Evolutionary conservation across 2,797 vertebrate genomes (phyloP), one percentile per base, ranked within the genome.

Genomic region (Pelodytes ibericus): DNA sequence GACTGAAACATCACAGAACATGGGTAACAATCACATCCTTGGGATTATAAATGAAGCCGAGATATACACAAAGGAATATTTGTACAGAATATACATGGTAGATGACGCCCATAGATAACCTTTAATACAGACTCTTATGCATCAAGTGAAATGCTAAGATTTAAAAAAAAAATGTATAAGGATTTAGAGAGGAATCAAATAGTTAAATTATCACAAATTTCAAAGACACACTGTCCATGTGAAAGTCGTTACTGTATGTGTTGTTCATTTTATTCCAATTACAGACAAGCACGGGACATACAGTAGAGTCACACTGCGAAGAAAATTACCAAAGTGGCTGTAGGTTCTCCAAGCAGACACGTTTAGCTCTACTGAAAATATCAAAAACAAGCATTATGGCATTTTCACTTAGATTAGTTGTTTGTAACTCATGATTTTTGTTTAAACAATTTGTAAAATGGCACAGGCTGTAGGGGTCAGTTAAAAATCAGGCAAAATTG

Each of bases 71-170:
- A 69, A 76, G 60, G 29, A 41, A 57, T 22, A 56, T 71, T 63
- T 76, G 41, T 71, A 76, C 74, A 76, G 33, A 71, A 70, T 64
- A 76, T 76, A 76, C 66, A 76, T 71, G 59, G n/a, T 16, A 44
- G 47, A 57, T 76, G 30, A 44, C 25, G n/a, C 41, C 56, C 30
- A 62, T 51, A 24, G 51, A 47, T 47, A 36, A 73, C 18, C 20
- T 39, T 57, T 57, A 64, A 27, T 73, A 49, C 33, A 22, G 53
- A 71, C 33, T 71, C 41, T n/a, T 31, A 56, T 22, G 3, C 41
- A 36, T 62, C 47, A 64, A 71, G 30, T 75, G 47, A 10, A 20
- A 33, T 56, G 20, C 3, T 6, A 56, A 27, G 9, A 44, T 44
- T 67, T 71, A 24, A 9, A 61, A 25, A 11, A 72, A 24, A 24